Conservation (phyloP, 2,113 vertebrate genomes). For the Charadrius vociferus region DNA sequence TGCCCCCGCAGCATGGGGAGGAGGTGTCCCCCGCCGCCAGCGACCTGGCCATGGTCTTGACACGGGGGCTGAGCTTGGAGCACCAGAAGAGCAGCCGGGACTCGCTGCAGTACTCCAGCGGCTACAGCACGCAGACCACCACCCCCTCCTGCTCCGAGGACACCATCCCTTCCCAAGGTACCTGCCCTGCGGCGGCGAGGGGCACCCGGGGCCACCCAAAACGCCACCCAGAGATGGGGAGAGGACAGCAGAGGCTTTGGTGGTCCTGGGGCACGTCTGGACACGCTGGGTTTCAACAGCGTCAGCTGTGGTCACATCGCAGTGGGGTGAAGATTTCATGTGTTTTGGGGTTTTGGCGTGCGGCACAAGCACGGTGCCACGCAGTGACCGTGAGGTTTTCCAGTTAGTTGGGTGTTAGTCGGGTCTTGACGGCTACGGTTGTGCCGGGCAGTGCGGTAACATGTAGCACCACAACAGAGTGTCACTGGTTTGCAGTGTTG, state of each 20-base stretch:
- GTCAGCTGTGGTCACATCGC: rapidly evolving
- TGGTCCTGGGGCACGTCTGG: background rate
- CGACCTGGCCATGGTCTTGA: slow-evolving; percentile 94
- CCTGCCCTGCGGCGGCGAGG: rapidly evolving
- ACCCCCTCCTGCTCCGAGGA: slow-evolving; percentile 97
- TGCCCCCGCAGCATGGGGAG: slow-evolving; percentile 83
- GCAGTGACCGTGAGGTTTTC: background rate
- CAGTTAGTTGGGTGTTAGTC: background rate
- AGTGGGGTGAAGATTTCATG: rapidly evolving
- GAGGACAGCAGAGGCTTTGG: background rate
- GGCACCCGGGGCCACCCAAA: background rate
- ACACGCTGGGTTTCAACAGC: rapidly evolving
- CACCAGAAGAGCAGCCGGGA: slow-evolving; percentile 97
- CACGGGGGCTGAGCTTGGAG: slow-evolving; percentile 90
- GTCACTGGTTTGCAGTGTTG: background rate
- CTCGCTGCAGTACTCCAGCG: slow-evolving; percentile 93
- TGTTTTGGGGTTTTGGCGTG: background rate
- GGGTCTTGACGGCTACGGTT: background rate
- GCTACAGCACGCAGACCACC: slow-evolving; percentile 96
- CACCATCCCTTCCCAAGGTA: slow-evolving; percentile 97
- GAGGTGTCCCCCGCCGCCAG: slow-evolving; percentile 93
- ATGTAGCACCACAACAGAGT: rapidly evolving
- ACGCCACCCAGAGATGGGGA: background rate
- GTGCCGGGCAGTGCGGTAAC: rapidly evolving
- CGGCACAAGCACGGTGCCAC: rapidly evolving